phyloP scores from a whole-genome alignment of 2,113 vertebrate genomes.

The Cygnus buccinator region DNA sequence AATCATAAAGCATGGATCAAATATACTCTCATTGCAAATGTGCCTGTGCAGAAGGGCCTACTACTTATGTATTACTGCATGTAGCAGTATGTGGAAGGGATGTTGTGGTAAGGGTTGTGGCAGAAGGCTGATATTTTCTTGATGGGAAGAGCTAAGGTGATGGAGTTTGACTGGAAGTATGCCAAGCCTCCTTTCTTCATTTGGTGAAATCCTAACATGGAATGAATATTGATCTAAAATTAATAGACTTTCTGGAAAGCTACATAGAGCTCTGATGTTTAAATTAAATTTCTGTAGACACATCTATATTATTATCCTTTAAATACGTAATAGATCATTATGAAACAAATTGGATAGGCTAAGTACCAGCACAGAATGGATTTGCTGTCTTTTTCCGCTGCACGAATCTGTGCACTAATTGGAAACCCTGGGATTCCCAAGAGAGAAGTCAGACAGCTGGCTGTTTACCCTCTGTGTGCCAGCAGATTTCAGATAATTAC shows the following conservation, averaged over 20 bases:
- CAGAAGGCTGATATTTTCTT: background rate
- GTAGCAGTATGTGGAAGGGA: background rate
- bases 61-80: background rate
- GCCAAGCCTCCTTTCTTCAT: background rate
- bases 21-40: background rate
- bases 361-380: background rate
- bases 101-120: background rate
- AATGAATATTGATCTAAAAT: background rate
- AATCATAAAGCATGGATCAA: background rate
- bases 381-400: slow-evolving; percentile 21
- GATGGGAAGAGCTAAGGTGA: background rate
- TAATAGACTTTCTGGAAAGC: background rate
- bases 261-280: background rate
- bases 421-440: background rate
- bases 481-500: slow-evolving; percentile 13
- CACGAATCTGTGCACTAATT: background rate
- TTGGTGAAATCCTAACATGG: background rate
- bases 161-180: background rate
- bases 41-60: background rate
- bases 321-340: slow-evolving; percentile 18
- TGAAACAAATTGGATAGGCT: slow-evolving; percentile 6
- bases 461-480: slow-evolving; percentile 3
- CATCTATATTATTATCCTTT: slow-evolving; percentile 1
- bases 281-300: slow-evolving; percentile 12
- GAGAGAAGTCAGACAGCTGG: background rate